Conservation (phyloP, 1,140 invertebrate species). For the Diploscapter pachys region DNA sequence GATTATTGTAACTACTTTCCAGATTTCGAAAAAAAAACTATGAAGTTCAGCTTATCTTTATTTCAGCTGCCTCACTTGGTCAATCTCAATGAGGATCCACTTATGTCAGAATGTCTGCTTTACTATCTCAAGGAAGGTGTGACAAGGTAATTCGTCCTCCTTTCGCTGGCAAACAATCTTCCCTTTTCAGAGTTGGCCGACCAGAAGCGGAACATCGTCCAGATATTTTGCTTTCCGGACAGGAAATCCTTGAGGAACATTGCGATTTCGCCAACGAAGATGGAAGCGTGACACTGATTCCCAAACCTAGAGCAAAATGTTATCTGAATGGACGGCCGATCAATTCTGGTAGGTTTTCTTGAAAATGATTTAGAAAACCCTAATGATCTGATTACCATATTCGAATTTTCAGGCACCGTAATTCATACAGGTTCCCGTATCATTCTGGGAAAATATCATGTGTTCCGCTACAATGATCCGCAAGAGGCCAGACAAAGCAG, state of each 20-base stretch:
- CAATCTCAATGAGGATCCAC: constrained; percentile 96
- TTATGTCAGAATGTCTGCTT: constrained; percentile 96
- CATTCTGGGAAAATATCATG: constrained; percentile 95
- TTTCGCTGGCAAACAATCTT: no score
- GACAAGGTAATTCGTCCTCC: constrained; percentile 63
- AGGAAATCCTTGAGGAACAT: constrained; percentile 86
- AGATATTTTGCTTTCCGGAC: constrained; percentile 88
- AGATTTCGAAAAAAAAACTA: not conserved
- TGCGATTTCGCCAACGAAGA: constrained; percentile 87
- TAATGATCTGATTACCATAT: no score
- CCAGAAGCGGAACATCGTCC: constrained; percentile 81
- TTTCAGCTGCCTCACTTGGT: constrained; percentile 86
- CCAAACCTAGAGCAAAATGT: constrained; percentile 78
- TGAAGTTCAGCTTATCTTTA: not conserved
- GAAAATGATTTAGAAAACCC: no score
- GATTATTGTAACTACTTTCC: no score
- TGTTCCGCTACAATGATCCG: constrained; percentile 92
- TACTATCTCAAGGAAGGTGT: constrained; percentile 97
- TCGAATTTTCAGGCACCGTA: constrained; percentile 66
- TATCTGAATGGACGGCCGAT: constrained; percentile 93
- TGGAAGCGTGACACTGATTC: constrained; percentile 78
- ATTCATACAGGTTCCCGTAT: constrained; percentile 90
- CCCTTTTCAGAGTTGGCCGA: constrained; percentile 72
- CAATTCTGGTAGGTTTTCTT: constrained; percentile 49
- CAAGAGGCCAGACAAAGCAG: constrained; percentile 60